phyloP scores from a whole-genome alignment of 2,797 vertebrate genomes.

The Geotria australis region DNA sequence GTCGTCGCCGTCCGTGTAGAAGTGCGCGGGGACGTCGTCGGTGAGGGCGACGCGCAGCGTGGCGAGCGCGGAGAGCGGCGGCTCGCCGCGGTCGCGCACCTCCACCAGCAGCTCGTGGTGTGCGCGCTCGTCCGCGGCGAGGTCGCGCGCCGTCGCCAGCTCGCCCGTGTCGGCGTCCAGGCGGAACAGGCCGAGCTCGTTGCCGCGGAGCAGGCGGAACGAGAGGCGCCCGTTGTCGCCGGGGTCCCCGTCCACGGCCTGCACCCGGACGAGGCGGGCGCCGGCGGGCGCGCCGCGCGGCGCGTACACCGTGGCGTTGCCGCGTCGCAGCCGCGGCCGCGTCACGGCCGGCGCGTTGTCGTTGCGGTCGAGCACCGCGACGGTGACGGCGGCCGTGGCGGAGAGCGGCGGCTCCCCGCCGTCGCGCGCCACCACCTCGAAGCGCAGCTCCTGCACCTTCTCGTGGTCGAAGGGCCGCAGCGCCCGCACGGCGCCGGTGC shows the following conservation, averaged over 20 bases:
- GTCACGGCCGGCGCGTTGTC: not conserved
- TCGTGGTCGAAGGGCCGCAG: not conserved
- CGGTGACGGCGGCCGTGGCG: not conserved
- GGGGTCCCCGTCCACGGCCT: constrained; percentile 65
- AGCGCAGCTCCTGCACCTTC: not conserved
- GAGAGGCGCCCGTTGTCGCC: constrained; percentile 70
- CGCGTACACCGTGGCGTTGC: not conserved
- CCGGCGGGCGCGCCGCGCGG: constrained; percentile 13
- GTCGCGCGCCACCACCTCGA: not conserved
- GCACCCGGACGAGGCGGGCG: constrained; percentile 54
- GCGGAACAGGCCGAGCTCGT: constrained; percentile 61
- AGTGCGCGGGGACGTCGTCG: constrained; percentile 28
- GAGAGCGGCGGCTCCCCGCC: not conserved
- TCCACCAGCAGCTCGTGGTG: constrained; percentile 66
- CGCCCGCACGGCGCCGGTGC: not conserved
- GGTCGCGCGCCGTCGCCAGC: constrained; percentile 41
- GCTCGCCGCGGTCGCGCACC: constrained; percentile 74
- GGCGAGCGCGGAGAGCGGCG: constrained; percentile 62
- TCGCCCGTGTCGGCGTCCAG: constrained; percentile 93
- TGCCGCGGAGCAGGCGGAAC: constrained; percentile 68
- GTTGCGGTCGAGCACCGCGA: not conserved
- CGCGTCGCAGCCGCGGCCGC: not conserved
- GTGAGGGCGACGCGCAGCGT: constrained; percentile 45
- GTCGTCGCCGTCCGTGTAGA: not conserved
- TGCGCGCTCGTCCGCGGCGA: constrained; percentile 38